Conservation (phyloP, 2,797 vertebrate genomes). For the Poeciliopsis turneri region DNA sequence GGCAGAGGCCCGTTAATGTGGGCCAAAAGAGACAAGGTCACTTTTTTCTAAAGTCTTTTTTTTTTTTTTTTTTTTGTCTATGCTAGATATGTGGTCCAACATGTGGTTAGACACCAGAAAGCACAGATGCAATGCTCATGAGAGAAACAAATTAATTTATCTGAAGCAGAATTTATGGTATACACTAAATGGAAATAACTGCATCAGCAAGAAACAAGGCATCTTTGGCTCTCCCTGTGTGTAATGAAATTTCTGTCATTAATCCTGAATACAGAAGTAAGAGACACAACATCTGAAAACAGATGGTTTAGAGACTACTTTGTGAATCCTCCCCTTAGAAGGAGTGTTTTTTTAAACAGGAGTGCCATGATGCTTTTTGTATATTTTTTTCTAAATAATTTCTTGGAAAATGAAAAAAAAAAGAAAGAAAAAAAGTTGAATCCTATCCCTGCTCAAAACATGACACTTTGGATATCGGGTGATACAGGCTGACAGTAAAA, state of each 20-base stretch:
- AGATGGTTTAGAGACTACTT: background rate
- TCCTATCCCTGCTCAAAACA: background rate
- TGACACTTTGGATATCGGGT: background rate
- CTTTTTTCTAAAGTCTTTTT: conserved; percentile 42
- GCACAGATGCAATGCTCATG: conserved; percentile 19
- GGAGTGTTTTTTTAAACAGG: background rate
- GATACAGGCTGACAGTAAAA: background rate
- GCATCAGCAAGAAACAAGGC: background rate
- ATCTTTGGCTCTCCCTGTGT: background rate
- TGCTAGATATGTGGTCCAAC: conserved; percentile 20
- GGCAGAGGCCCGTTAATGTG: conserved; percentile 63
- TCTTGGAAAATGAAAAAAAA: background rate
- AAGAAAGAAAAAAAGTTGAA: background rate
- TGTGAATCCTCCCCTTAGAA: background rate
- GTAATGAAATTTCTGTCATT: background rate
- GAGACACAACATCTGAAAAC: background rate
- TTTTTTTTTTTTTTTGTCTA: background rate
- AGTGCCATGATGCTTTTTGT: background rate
- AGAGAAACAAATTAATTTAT: background rate
- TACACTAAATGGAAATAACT: background rate
- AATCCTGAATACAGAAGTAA: background rate
- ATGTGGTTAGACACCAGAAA: conserved; percentile 14
- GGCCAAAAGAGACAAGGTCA: conserved; percentile 69
- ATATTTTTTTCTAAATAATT: background rate
- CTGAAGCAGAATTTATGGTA: background rate